phyloP scores from a whole-genome alignment of 1,140 invertebrate genomes.

The Sarcophaga peregrina region DNA sequence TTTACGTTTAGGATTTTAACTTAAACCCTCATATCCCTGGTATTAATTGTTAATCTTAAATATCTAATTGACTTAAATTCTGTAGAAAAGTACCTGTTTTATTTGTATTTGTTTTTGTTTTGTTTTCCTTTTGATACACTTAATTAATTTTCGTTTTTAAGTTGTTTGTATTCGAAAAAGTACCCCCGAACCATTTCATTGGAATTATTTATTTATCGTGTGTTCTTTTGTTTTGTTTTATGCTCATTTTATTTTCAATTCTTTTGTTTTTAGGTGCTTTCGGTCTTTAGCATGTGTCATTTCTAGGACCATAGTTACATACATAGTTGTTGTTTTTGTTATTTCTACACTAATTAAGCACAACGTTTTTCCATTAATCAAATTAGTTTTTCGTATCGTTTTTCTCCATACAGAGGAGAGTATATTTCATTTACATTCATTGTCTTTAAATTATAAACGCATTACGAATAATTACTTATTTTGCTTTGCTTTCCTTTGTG shows the following conservation, averaged over 20 bases:
- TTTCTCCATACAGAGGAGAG: neutral
- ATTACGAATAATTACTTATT: no score
- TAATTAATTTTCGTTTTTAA: slow-evolving; percentile 26
- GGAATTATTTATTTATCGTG: neutral
- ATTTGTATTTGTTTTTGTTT: neutral
- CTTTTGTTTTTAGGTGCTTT: neutral
- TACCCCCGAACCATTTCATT: neutral
- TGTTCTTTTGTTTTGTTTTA: neutral
- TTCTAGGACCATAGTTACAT: neutral
- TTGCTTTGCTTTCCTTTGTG: no score
- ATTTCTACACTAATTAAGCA: slow-evolving; percentile 34
- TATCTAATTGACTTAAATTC: no score
- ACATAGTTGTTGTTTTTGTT: neutral
- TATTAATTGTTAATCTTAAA: no score
- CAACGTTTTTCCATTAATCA: slow-evolving; percentile 37
- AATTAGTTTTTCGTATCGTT: slow-evolving; percentile 34
- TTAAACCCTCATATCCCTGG: no score
- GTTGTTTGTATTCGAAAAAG: slow-evolving; percentile 4
- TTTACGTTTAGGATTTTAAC: no score
- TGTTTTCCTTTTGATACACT: slow-evolving; percentile 31
- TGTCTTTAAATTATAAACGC: no score
- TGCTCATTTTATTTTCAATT: no score
- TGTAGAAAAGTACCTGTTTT: neutral
- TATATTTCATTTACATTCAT: no score
- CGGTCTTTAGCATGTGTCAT: neutral